Evolutionary conservation across 1,140 invertebrate species (phyloP).

Genomic region (Hormaphis cornu): DNA sequence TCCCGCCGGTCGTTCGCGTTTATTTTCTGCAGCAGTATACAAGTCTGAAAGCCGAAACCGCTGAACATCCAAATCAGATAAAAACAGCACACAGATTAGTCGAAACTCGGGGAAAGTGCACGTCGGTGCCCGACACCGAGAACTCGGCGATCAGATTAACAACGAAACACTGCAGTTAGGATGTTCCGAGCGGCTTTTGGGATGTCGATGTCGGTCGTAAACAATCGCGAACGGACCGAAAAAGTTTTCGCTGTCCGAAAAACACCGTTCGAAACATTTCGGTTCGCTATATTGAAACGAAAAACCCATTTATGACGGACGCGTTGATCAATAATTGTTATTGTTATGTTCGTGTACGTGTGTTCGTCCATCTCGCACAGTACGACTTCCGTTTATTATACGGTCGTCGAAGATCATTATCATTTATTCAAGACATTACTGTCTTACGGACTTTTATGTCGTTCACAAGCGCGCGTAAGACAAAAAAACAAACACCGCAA

Average conservation of each 20-base stretch:
- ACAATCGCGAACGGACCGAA: neutral
- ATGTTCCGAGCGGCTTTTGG: neutral
- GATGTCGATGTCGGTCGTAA: constrained; percentile 4
- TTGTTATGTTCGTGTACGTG: no score
- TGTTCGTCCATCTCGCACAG: no score
- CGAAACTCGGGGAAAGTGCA: constrained; percentile 4
- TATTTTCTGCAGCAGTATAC: neutral
- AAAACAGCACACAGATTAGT: constrained; percentile 7
- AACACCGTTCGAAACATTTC: neutral
- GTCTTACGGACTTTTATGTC: no score
- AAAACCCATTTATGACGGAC: neutral
- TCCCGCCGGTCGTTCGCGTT: neutral
- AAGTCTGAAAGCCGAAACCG: constrained; percentile 7
- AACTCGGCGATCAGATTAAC: constrained; percentile 19
- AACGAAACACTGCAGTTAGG: neutral
- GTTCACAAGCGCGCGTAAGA: no score
- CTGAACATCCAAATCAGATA: constrained; percentile 17
- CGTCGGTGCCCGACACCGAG: neutral
- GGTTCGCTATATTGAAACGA: neutral
- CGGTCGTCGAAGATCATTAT: no score
- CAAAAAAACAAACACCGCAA: no score
- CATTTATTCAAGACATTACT: no score
- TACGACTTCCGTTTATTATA: no score
- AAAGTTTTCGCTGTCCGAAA: neutral
- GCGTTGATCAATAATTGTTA: no score